These are phyloP conservation scores for Leptopilina myrica DNA, from an alignment of 2,888 invertebrate species.

Conservation along the genomic window DNA sequence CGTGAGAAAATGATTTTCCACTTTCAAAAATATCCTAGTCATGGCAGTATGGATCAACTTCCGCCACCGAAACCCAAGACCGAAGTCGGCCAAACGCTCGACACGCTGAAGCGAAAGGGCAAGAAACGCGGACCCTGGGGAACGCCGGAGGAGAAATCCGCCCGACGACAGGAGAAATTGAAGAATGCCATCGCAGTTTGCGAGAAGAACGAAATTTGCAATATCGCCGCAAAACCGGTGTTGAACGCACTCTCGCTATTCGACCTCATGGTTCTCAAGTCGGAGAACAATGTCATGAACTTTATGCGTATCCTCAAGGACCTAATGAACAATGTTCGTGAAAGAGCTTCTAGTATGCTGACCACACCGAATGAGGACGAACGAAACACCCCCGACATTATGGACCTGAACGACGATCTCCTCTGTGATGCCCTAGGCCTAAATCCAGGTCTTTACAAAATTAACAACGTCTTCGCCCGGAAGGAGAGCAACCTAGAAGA, in stretches of 20 bases:
- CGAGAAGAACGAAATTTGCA: slow-evolving; percentile 68
- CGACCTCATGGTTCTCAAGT: slow-evolving; percentile 70
- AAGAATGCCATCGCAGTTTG: slow-evolving; percentile 72
- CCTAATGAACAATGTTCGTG: slow-evolving; percentile 67
- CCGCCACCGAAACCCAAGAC: slow-evolving; percentile 70
- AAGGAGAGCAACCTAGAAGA: slow-evolving; percentile 45
- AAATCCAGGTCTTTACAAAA: slow-evolving; percentile 67
- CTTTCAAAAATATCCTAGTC: slow-evolving; percentile 81
- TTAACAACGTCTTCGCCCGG: slow-evolving; percentile 56
- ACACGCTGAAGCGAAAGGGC: slow-evolving; percentile 71
- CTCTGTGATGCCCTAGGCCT: slow-evolving; percentile 69
- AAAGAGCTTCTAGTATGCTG: slow-evolving; percentile 65
- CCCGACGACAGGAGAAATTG: slow-evolving; percentile 70
- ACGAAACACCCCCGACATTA: slow-evolving; percentile 53
- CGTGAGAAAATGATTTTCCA: slow-evolving; percentile 81
- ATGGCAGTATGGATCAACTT: slow-evolving; percentile 77
- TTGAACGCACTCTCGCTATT: slow-evolving; percentile 69
- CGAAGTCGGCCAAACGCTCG: slow-evolving; percentile 65
- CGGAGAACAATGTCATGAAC: slow-evolving; percentile 68
- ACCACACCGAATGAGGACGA: slow-evolving; percentile 58
- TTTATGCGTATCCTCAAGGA: slow-evolving; percentile 70
- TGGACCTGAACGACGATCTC: slow-evolving; percentile 66
- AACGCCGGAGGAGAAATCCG: slow-evolving; percentile 72
- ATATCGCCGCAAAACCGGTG: slow-evolving; percentile 73
- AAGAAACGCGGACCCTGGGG: slow-evolving; percentile 74